Evolutionary conservation across 2,113 vertebrate genomes (phyloP).

Genomic region (Heterotis niloticus): DNA sequence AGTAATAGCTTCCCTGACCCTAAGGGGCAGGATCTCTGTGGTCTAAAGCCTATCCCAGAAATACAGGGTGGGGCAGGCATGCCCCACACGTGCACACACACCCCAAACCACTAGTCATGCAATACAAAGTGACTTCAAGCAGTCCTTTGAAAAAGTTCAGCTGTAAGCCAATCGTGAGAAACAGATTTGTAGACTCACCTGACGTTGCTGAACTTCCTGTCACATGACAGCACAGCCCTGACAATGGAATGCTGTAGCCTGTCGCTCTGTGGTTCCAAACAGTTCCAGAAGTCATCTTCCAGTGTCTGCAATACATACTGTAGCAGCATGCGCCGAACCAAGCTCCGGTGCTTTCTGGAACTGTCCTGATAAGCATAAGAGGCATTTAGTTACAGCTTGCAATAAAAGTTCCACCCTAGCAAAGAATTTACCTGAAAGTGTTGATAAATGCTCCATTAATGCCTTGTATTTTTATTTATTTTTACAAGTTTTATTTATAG

Average conservation of each 20-base stretch:
- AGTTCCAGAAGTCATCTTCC: slow-evolving; percentile 82
- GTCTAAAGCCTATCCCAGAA: no score
- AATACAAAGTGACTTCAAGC: neutral
- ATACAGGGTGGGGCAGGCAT: neutral
- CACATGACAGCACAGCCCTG: slow-evolving; percentile 77
- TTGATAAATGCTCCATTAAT: no score
- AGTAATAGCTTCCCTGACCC: no score
- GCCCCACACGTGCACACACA: neutral
- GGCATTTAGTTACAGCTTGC: no score
- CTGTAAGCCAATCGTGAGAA: neutral
- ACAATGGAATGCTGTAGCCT: slow-evolving; percentile 71
- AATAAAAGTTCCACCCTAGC: no score
- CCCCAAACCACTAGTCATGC: no score
- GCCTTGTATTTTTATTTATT: no score
- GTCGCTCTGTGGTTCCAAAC: slow-evolving; percentile 47
- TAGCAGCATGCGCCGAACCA: slow-evolving; percentile 71
- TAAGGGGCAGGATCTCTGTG: no score
- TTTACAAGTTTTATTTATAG: no score
- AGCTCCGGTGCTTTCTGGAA: slow-evolving; percentile 33
- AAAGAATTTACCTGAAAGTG: no score
- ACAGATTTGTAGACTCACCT: slow-evolving; percentile 61
- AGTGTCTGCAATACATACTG: slow-evolving; percentile 84
- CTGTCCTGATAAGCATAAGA: slow-evolving; percentile 32
- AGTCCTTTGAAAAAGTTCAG: neutral
- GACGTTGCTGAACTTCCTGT: slow-evolving; percentile 69